These are phyloP conservation scores for Caradrina kadenii DNA, from an alignment of 2,888 invertebrate genomes.

Conservation along the genomic window DNA sequence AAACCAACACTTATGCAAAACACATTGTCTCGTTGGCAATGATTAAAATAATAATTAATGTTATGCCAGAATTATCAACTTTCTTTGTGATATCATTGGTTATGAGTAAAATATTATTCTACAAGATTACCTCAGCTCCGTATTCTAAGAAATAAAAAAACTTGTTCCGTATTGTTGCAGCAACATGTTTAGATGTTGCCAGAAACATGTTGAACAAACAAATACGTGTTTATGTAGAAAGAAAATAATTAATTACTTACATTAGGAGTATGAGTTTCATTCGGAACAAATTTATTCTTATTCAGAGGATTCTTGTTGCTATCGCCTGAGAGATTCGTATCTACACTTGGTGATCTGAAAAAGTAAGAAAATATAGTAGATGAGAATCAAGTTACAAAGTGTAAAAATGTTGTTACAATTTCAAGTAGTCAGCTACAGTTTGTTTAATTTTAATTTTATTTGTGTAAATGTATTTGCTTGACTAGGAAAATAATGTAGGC, in stretches of 20 bases:
- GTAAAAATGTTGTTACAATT: not conserved
- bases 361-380: conserved; percentile 16
- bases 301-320: conserved; percentile 88
- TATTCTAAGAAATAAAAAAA: not conserved
- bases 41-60: conserved; percentile 21
- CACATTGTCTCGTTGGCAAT: conserved; percentile 38
- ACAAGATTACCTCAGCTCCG: not conserved
- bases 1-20: conserved; percentile 39
- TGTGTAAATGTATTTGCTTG: conserved; percentile 32
- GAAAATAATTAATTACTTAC: conserved; percentile 83
- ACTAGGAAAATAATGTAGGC: not conserved
- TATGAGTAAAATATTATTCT: not conserved
- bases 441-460: conserved; percentile 33
- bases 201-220: not conserved
- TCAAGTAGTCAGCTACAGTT: not conserved
- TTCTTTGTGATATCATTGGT: conserved; percentile 40
- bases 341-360: conserved; percentile 92
- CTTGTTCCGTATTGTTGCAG: not conserved
- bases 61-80: conserved; percentile 19
- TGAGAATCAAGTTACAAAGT: not conserved
- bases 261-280: conserved; percentile 92
- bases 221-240: no score
- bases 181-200: not conserved
- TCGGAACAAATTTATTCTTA: conserved; percentile 89
- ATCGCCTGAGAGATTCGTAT: conserved; percentile 91